These are phyloP conservation scores for Glaucidium brasilianum DNA, from an alignment of 2,113 vertebrate species.

Conservation along the genomic window DNA sequence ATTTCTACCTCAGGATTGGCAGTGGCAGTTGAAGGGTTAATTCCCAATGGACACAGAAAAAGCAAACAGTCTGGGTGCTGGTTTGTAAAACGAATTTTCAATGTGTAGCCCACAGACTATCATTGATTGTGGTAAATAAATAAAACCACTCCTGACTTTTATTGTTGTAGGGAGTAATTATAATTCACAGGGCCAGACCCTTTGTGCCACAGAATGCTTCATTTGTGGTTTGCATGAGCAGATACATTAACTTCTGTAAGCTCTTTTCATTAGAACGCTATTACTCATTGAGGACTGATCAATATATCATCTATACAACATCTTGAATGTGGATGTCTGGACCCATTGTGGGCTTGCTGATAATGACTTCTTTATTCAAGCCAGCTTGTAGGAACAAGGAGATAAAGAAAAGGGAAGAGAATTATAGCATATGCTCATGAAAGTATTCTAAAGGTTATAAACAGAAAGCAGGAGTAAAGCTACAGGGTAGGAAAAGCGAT, in stretches of 20 bases:
- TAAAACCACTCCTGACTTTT: conserved; percentile 85
- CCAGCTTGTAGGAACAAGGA: conserved; percentile 93
- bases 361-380: conserved; percentile 94
- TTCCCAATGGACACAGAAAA: conserved; percentile 7
- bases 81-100: conserved; percentile 71
- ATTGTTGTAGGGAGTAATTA: conserved; percentile 85
- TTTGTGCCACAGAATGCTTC: conserved; percentile 82
- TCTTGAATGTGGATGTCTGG: conserved; percentile 91
- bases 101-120: conserved; percentile 62
- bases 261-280: conserved; percentile 86
- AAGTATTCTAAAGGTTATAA: conserved; percentile 84
- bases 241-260: conserved; percentile 83
- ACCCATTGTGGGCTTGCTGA: conserved; percentile 88
- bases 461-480: conserved; percentile 71
- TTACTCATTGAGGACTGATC: conserved; percentile 90
- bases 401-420: conserved; percentile 89
- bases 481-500: neutral
- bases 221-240: conserved; percentile 85
- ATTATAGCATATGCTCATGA: conserved; percentile 83
- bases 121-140: conserved; percentile 81
- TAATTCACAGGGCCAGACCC: conserved; percentile 81
- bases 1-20: neutral
- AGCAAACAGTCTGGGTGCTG: conserved; percentile 39
- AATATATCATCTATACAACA: conserved; percentile 95
- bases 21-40: conserved; percentile 37